Evolutionary conservation across 2,888 invertebrate genomes (phyloP).

Genomic region (Fragum fragum): DNA sequence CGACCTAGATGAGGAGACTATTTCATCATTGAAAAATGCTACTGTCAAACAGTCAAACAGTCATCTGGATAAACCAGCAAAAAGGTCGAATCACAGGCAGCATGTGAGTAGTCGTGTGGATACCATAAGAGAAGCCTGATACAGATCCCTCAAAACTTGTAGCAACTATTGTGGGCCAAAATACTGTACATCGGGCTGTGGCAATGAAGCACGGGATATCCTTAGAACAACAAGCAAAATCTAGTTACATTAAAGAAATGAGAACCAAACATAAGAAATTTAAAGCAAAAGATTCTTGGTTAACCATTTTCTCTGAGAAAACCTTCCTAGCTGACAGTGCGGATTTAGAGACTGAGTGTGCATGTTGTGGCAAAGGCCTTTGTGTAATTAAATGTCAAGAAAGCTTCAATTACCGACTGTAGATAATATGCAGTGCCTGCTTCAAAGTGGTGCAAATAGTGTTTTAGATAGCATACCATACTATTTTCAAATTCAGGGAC

Average conservation of each 20-base stretch:
- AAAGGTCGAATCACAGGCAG: slow-evolving; percentile 42
- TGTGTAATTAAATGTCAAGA: slow-evolving; percentile 51
- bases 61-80: slow-evolving; percentile 14
- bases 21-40: not conserved
- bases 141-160: slow-evolving; percentile 26
- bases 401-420: slow-evolving; percentile 5
- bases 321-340: slow-evolving; percentile 51
- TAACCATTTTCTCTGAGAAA: slow-evolving; percentile 4
- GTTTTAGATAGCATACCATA: slow-evolving; percentile 23
- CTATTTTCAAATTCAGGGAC: slow-evolving; percentile 44
- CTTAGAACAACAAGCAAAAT: slow-evolving; percentile 42
- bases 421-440: slow-evolving; percentile 33
- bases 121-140: slow-evolving; percentile 7
- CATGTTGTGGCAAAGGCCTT: slow-evolving; percentile 47
- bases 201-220: slow-evolving; percentile 61
- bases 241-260: slow-evolving; percentile 29
- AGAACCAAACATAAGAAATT: slow-evolving; percentile 42
- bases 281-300: slow-evolving; percentile 27
- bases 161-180: slow-evolving; percentile 29
- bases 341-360: slow-evolving; percentile 46
- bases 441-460: not conserved
- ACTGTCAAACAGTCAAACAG: slow-evolving; percentile 23
- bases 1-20: not conserved
- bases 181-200: not conserved
- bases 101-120: slow-evolving; percentile 22